Conservation (phyloP, 2,113 vertebrate species). For the Ciconia boyciana region DNA sequence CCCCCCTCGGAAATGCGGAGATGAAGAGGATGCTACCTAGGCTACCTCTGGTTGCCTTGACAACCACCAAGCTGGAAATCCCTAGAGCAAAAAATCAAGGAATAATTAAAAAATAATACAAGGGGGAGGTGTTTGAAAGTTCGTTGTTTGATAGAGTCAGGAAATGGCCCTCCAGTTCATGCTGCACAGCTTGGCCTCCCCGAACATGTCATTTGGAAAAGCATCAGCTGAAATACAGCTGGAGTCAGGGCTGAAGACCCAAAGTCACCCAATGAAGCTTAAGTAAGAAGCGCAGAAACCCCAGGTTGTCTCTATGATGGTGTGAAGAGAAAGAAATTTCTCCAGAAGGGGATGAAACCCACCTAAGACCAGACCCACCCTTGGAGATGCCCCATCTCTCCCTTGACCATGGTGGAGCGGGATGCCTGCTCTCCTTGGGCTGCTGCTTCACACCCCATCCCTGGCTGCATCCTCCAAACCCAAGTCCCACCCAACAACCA, state of each 20-base stretch:
- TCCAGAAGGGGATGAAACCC: not conserved
- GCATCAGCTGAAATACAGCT: not conserved
- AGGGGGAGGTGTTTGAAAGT: not conserved
- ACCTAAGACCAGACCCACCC: not conserved
- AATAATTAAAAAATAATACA: not conserved
- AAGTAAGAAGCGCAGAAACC: not conserved
- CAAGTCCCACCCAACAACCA: not conserved
- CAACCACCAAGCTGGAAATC: not conserved
- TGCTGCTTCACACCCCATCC: not conserved
- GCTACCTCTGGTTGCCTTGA: not conserved
- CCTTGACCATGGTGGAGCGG: accelerated
- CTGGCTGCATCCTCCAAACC: not conserved
- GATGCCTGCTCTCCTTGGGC: not conserved
- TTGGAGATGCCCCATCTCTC: not conserved
- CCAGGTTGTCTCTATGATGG: accelerated
- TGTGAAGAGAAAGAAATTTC: not conserved
- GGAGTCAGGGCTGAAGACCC: not conserved
- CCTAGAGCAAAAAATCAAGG: not conserved
- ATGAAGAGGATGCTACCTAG: not conserved
- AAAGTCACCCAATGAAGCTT: not conserved
- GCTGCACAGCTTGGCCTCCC: not conserved
- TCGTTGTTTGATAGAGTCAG: not conserved
- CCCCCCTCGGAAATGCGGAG: accelerated
- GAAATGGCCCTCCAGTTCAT: not conserved
- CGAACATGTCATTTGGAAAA: not conserved